Base-by-base conservation (phyloP, 2,797 vertebrate species). In the Lerista edwardsae region DNA sequence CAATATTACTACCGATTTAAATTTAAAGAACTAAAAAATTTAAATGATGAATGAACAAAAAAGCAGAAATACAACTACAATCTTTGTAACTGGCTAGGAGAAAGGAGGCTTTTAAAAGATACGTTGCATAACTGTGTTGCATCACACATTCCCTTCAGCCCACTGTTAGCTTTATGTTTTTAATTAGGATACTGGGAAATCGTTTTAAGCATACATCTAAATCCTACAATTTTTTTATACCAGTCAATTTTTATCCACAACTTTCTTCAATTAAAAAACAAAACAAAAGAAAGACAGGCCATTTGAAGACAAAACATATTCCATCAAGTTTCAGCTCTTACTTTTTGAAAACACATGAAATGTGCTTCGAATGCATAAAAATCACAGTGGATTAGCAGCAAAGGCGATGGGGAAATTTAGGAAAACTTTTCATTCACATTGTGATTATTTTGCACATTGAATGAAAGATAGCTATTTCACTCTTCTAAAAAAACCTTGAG, bases 301-400 rank as follows among this genome's bases (percentile, higher is more conserved):
- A 90, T 79, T 93, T 94, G 82, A 92, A 93, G 62, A 91, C 78
- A 76, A 82, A 89, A 93, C 92, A 84, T 86, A 92, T n/a, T 79
- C 80, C 89, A 94, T 94, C 94, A 91, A 88, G 86, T 94, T 95
- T 93, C 91, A 94, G 93, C 90, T 93, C 95, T 94, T 95, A 94
- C 94, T 94, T 93, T 94, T 86, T 93, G 93, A 95, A 95, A 86
- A 97, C 96, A 96, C 95, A 96, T 89, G 93, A 96, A 95, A 96
- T 96, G 96, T 96, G 96, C 94, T 96, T 96, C 95, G 90, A 96
- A 97, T 96, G 95, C 95, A 96, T 96, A 96, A 96, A 95, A 96
- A 96, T 96, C 96, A 97, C 96, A 97, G 96, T 96, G 96, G 96
- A 95, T 96, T 97, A 96, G 96, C 97, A 96, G 96, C 96, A 86